Evolutionary conservation across 92 coral and sea anemone genomes (phyloP), one percentile per base, ranked within the genome.

Genomic region (Siderastrea siderea): DNA sequence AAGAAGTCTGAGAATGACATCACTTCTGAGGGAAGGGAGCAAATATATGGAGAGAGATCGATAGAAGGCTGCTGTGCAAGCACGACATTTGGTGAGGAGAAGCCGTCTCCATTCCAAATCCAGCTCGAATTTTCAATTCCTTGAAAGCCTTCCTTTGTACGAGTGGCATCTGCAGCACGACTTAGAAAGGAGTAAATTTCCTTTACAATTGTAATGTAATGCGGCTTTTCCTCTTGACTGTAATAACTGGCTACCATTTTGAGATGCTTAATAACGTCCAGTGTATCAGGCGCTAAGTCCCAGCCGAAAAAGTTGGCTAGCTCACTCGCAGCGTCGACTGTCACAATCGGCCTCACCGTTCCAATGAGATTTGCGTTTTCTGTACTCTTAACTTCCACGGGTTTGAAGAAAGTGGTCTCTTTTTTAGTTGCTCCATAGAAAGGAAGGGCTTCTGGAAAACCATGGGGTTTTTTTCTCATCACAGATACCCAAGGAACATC

Each of bases 291-390:
- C 6, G 60, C 14, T 73, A 47, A 49, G 47, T 89, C 57, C 95
- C 97, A 94, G 50, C 95, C 87, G 71, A 92, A 92, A 38, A 10
- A 84, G 11, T 45, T 7, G 10, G 92, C 84, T 63, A 94, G 60
- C 3, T 85, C 61, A n/a, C 85, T 44, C 2, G 17, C 62, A 1
- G 26, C 47, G 8, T 47, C 11, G 7, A 59, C 67, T 51, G 74
- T 79, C 11, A 92, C 88, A 50, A 77, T n/a, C 3, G 93, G 85
- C 51, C 75, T 87, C 12, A 81, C 69, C 9, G 94, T 80, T 17
- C 98, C 98, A 63, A 95, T 64, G 66, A 92, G 84, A 17, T 86
- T 59, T 4, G 82, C 81, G 10, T 75, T 26, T 58, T 78, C 69
- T 45, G 75, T 50, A 26, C 92, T 80, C 54, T 70, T 74, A 26